phyloP scores from a whole-genome alignment of 64 coral and sea anemone species.

The Hydrozoanthus tunicans region DNA sequence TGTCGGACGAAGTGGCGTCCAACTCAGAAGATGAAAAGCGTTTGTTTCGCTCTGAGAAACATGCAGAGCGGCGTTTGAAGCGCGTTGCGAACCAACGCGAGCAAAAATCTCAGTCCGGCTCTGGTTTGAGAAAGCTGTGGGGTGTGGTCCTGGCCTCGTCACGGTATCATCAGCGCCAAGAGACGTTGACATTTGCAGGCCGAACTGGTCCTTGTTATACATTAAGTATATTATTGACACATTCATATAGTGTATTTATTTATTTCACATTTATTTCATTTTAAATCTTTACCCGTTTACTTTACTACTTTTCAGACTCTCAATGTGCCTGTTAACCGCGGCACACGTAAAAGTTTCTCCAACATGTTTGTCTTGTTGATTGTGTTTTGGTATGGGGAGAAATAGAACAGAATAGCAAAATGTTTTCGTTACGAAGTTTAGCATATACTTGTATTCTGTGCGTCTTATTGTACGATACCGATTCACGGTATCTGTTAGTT shows the following conservation, averaged over 20 bases:
- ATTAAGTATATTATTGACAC: background rate
- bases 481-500: background rate
- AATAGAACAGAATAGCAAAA: background rate
- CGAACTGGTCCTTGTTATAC: background rate
- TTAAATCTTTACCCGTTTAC: background rate
- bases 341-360: background rate
- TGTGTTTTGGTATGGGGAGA: background rate
- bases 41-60: constrained; percentile 6
- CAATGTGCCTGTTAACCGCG: constrained; percentile 1
- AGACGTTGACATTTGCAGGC: background rate
- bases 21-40: background rate
- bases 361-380: background rate
- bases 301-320: constrained; percentile 16
- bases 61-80: background rate
- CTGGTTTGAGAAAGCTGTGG: background rate
- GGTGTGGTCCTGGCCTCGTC: background rate
- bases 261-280: background rate
- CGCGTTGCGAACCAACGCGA: background rate
- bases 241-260: background rate
- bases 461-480: too few relatives aligned
- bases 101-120: background rate
- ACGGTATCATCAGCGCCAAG: background rate
- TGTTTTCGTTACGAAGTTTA: too few relatives aligned
- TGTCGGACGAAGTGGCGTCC: constrained; percentile 3
- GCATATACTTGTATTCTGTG: too few relatives aligned